Conservation (phyloP, 2,888 invertebrate genomes). For the Nyleta sp. region DNA sequence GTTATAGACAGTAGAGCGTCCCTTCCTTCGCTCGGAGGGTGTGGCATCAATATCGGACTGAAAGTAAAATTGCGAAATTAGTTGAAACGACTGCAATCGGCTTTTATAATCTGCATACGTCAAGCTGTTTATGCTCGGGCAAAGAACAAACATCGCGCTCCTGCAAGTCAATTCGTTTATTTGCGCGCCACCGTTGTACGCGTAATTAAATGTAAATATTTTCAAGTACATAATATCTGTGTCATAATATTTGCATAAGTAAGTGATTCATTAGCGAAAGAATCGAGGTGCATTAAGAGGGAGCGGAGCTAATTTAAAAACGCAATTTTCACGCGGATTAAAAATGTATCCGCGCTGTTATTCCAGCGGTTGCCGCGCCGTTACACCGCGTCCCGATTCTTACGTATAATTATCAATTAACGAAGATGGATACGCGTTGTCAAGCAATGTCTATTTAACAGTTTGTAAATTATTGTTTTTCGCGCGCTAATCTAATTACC, state of each 20-base stretch:
- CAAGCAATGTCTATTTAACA: slow-evolving; percentile 51
- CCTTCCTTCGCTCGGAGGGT: slow-evolving; percentile 70
- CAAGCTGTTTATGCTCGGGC: slow-evolving; percentile 52
- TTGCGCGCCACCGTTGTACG: slow-evolving; percentile 48
- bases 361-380: slow-evolving; percentile 38
- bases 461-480: slow-evolving; percentile 58
- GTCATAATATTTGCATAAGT: slow-evolving; percentile 62
- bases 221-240: slow-evolving; percentile 62
- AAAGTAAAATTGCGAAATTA: slow-evolving; percentile 75
- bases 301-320: slow-evolving; percentile 49
- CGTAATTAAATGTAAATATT: slow-evolving; percentile 63
- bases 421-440: slow-evolving; percentile 55
- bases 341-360: slow-evolving; percentile 47
- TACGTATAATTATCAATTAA: slow-evolving; percentile 61
- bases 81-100: slow-evolving; percentile 67
- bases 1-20: slow-evolving; percentile 67
- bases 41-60: slow-evolving; percentile 71
- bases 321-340: slow-evolving; percentile 56
- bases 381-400: slow-evolving; percentile 44
- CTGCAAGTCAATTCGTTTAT: slow-evolving; percentile 55
- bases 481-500: slow-evolving; percentile 47
- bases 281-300: slow-evolving; percentile 51
- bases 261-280: slow-evolving; percentile 63
- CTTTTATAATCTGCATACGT: slow-evolving; percentile 61
- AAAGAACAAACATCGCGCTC: slow-evolving; percentile 58